Evolutionary conservation across 2,113 vertebrate genomes (phyloP).

Genomic region (Clarias macrocephalus): DNA sequence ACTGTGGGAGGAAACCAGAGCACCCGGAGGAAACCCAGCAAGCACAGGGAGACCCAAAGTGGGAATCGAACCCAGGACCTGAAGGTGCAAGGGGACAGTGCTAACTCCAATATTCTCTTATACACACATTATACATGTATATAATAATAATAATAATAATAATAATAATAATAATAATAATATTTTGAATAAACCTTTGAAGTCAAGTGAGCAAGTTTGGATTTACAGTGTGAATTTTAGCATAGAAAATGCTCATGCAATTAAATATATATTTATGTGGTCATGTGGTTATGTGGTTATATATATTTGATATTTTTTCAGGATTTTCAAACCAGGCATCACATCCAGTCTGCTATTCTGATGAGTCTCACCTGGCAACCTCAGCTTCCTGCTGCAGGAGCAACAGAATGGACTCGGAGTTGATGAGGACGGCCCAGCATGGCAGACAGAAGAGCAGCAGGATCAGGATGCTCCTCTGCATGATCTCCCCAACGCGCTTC

Average conservation of each 20-base stretch:
- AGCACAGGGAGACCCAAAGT: too few species aligned
- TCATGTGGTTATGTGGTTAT: too few species aligned
- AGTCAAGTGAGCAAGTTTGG: too few species aligned
- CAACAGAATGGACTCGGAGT: constrained; percentile 79
- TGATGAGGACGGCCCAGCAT: constrained; percentile 89
- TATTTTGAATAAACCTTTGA: not conserved
- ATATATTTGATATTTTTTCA: not conserved
- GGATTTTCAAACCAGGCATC: not conserved
- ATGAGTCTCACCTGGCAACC: constrained; percentile 80
- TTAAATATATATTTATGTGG: not conserved
- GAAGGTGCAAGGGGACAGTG: too few species aligned
- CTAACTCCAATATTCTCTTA: too few species aligned
- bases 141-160: too few species aligned
- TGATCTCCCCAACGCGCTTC: constrained; percentile 86
- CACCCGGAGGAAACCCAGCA: too few species aligned
- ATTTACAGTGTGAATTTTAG: too few species aligned
- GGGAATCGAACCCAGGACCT: too few species aligned
- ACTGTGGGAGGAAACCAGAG: too few species aligned
- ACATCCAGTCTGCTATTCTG: not conserved
- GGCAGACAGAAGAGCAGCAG: constrained; percentile 87
- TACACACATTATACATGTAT: too few species aligned
- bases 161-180: not conserved
- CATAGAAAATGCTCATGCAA: too few species aligned
- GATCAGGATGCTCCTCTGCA: constrained; percentile 81
- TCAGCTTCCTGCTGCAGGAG: constrained; percentile 77